Percentiles rank a stretch among this genome's conserved stretches.
phyloP scores from a whole-genome alignment of 2,888 invertebrate species.

The Arctia plantaginis region DNA sequence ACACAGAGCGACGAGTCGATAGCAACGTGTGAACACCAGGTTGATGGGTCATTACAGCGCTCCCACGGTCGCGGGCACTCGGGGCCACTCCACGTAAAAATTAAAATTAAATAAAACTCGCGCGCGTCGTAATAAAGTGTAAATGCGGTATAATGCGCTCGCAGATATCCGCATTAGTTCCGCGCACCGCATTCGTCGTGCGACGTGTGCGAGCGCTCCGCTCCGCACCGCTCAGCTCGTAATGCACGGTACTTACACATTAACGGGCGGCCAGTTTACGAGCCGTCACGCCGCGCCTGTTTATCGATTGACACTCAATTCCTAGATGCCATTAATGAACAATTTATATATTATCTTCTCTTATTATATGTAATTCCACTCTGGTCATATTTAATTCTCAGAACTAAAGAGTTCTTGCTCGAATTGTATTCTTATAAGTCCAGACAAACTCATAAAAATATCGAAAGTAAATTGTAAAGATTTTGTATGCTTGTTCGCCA shows the following conservation, averaged over 20 bases:
- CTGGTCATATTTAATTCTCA: slow-evolving; percentile 9
- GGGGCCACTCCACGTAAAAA: slow-evolving; percentile 32
- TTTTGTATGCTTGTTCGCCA: neutral
- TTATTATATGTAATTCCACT: slow-evolving; percentile 9
- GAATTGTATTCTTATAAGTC: slow-evolving; percentile 3
- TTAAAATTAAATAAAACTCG: slow-evolving; percentile 56
- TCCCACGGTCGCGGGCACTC: slow-evolving; percentile 14
- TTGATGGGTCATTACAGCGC: slow-evolving; percentile 2
- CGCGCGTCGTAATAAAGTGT: slow-evolving; percentile 58
- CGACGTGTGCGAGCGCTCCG: slow-evolving; percentile 60
- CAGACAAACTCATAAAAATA: slow-evolving; percentile 7
- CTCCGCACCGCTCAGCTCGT: slow-evolving; percentile 32
- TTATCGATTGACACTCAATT: slow-evolving; percentile 43
- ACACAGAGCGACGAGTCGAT: slow-evolving; percentile 2
- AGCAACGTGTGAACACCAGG: slow-evolving; percentile 20
- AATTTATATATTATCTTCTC: slow-evolving; percentile 32
- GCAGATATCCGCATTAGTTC: slow-evolving; percentile 62
- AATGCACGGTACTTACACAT: slow-evolving; percentile 43
- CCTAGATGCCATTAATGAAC: slow-evolving; percentile 39
- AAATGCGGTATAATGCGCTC: slow-evolving; percentile 57
- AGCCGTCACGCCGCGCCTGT: slow-evolving; percentile 39
- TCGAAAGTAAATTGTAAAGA: slow-evolving; percentile 4
- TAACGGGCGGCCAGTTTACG: slow-evolving; percentile 40
- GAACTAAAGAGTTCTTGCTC: slow-evolving; percentile 9
- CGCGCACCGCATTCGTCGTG: slow-evolving; percentile 72